Evolutionary conservation across 2,113 vertebrate species (phyloP).

Genomic region (Lamprologus tigripictilis): DNA sequence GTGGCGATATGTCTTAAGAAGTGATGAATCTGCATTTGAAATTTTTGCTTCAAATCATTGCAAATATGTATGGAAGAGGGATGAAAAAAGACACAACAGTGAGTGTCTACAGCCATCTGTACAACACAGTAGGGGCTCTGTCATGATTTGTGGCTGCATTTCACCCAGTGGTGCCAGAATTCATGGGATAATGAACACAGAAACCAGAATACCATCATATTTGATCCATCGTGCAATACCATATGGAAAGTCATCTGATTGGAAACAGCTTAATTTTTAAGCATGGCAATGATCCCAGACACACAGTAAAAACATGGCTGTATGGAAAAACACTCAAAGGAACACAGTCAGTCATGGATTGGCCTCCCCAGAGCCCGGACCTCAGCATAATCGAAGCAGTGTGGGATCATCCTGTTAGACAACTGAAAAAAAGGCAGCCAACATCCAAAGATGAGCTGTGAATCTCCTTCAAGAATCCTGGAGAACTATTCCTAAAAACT

Average conservation of each 20-base stretch:
- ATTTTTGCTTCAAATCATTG: neutral
- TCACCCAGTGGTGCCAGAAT: neutral
- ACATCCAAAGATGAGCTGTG: neutral
- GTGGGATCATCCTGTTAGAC: neutral
- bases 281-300: neutral
- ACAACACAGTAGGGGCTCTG: neutral
- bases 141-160: neutral
- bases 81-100: neutral
- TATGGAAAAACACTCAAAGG: neutral
- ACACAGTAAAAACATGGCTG: neutral
- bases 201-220: neutral
- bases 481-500: neutral
- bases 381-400: neutral
- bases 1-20: neutral
- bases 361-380: neutral
- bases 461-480: neutral
- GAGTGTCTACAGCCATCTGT: neutral
- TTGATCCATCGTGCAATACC: neutral
- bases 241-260: neutral
- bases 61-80: neutral
- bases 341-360: neutral
- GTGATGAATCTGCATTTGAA: neutral
- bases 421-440: neutral
- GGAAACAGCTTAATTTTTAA: neutral
- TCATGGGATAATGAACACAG: neutral